phyloP scores from a whole-genome alignment of 2,797 vertebrate genomes.

The Pipistrellus pipistrellus region DNA sequence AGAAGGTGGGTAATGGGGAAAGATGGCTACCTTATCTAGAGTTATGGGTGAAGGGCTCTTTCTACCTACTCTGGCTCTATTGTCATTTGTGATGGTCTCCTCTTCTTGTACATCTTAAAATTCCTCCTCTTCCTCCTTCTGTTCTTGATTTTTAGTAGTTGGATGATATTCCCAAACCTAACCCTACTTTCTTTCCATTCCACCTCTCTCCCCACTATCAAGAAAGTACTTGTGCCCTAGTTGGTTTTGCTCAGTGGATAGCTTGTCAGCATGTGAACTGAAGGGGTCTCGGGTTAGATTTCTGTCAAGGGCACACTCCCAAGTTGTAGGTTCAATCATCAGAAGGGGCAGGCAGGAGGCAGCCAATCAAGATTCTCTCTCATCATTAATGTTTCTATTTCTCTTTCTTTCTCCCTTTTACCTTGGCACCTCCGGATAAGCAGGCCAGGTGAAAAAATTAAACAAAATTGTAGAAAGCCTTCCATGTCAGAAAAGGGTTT shows the following conservation, averaged over 20 bases:
- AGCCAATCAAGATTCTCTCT: no score
- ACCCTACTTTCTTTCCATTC: background rate
- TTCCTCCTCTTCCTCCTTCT: background rate
- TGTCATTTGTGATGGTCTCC: background rate
- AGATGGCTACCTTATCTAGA: background rate
- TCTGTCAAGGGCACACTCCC: no score
- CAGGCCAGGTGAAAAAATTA: background rate
- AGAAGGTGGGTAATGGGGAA: background rate
- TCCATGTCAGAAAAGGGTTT: background rate
- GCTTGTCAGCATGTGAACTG: no score
- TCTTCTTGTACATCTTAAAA: background rate
- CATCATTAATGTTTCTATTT: no score
- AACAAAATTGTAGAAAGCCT: background rate
- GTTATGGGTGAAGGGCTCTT: background rate
- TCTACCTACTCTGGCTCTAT: background rate
- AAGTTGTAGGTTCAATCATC: no score
- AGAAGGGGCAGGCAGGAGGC: no score
- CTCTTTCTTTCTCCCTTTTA: background rate
- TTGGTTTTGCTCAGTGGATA: no score
- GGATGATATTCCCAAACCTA: background rate
- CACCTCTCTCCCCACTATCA: background rate
- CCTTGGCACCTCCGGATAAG: background rate
- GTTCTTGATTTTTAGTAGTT: background rate
- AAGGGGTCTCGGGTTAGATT: no score
- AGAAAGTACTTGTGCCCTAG: background rate